phyloP scores from a whole-genome alignment of 1,140 invertebrate species.

The Drosophila malerkotliana region DNA sequence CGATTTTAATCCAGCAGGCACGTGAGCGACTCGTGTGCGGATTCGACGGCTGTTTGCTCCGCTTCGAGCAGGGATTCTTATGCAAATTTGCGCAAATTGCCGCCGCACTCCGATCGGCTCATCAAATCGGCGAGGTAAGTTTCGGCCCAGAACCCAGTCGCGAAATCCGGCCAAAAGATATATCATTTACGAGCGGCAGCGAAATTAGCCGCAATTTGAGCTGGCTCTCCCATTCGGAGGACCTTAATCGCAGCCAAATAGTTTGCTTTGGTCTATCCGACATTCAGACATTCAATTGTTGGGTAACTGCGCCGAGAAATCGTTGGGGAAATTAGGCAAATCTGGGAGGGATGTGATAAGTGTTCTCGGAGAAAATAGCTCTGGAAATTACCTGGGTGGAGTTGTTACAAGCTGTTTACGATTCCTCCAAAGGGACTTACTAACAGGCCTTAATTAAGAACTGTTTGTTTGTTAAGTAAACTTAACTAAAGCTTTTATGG shows the following conservation, averaged over 20 bases:
- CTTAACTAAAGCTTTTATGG: not conserved
- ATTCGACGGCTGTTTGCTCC: conserved; percentile 87
- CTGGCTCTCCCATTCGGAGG: not conserved
- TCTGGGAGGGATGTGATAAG: conserved; percentile 28
- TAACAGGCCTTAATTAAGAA: not conserved
- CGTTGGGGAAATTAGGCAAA: conserved; percentile 23
- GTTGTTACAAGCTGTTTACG: not conserved
- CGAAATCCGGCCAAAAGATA: conserved; percentile 25
- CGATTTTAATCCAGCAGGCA: conserved; percentile 87
- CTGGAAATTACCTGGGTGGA: conserved; percentile 25
- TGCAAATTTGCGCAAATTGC: conserved; percentile 86
- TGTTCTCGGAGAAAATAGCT: conserved; percentile 24
- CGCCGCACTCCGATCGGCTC: conserved; percentile 83
- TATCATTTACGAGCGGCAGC: conserved; percentile 39
- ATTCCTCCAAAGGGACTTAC: conserved; percentile 2
- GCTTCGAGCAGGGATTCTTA: conserved; percentile 87
- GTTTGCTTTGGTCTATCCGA: conserved; percentile 36
- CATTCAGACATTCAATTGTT: conserved; percentile 2
- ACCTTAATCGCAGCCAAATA: conserved; percentile 31
- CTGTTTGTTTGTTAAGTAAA: not conserved
- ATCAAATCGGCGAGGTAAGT: conserved; percentile 83
- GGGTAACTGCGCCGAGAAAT: conserved; percentile 11
- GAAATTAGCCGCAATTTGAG: conserved; percentile 38
- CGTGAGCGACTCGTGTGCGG: conserved; percentile 88
- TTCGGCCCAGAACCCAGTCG: conserved; percentile 5